Evolutionary conservation across 2,113 vertebrate species (phyloP), one percentile per base, ranked within the genome.

Genomic region (Percina caprodes): DNA sequence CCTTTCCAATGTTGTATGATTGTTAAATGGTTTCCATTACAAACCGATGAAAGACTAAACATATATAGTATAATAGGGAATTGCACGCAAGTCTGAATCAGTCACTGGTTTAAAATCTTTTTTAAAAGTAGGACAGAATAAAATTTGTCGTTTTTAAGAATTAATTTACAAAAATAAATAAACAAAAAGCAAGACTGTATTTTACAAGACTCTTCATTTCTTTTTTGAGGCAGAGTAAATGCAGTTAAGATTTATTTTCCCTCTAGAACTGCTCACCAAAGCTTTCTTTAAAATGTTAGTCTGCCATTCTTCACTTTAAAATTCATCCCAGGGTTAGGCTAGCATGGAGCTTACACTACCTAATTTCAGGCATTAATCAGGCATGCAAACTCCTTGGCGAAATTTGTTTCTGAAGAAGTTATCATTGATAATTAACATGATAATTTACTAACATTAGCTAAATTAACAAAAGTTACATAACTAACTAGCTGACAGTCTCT

Each of bases 51-150:
- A 10, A 39, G 5, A 39, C 39, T 39, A 15, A 23, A 23, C 13
- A 33, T n/a, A 30, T 30, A 30, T 30, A 30, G 30, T 30, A 63
- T 51, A 80, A 72, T 23, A 77, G 59, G 73, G 42, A 60, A 80
- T 4, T 62, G 62, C 21, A 54, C 42, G 13, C 18, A 10, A 26
- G 14, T 48, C 54, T 48, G 15, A 76, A 67, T 59, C 35, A 48
- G 59, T 48, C 1, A 23, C 0, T 74, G n/a, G 42, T 76, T 46
- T 56, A n/a, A 59, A 59, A 49, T 11, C 24, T 6, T 39, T 39
- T 39, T 39, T 19, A 10, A 68, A 62, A 51, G 5, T 5, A 16
- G 10, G 18, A 45, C 33, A 49, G 19, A 23, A 24, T 8, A 56
- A 52, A 49, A n/a, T 16, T 12, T 65, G 12, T 14, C 2, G 46